A percentile compares a stretch with the other conserved stretches of the same genome.
Conservation (phyloP, 2,888 invertebrate species). For the Tanytarsus gracilentus region DNA sequence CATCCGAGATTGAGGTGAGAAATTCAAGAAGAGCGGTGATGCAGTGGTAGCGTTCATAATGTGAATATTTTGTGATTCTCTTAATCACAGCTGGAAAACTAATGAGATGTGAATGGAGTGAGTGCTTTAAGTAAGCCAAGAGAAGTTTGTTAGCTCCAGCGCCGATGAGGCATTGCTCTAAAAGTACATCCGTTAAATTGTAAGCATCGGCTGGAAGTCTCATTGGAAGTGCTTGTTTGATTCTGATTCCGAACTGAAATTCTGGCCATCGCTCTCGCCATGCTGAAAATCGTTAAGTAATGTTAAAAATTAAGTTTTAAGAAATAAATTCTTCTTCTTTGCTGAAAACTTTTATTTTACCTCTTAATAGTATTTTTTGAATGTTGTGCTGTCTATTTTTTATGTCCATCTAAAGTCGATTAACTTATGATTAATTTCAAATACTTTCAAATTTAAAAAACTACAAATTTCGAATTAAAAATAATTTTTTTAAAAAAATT, state of each 20-base stretch:
- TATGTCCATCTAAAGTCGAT: not conserved
- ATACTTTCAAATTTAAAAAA: no score
- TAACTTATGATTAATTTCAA: no score
- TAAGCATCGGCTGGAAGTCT: conserved; percentile 93
- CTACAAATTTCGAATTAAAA: no score
- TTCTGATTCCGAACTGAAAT: conserved; percentile 91
- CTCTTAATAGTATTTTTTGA: conserved; percentile 11
- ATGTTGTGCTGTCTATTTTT: conserved; percentile 12
- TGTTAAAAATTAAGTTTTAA: not conserved
- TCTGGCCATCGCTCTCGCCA: conserved; percentile 96
- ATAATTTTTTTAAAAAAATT: no score
- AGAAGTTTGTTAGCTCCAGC: conserved; percentile 81
- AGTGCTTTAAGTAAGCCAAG: conserved; percentile 85
- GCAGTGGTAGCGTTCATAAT: conserved; percentile 80
- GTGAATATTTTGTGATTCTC: conserved; percentile 80
- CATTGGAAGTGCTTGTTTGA: conserved; percentile 76
- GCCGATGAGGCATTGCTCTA: conserved; percentile 89
- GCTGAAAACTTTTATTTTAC: not conserved
- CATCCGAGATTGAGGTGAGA: conserved; percentile 59
- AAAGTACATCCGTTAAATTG: conserved; percentile 82
- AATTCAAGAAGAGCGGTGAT: conserved; percentile 78
- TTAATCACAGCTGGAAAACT: conserved; percentile 84
- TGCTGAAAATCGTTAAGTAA: conserved; percentile 48
- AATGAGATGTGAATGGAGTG: conserved; percentile 79
- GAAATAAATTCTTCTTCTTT: no score